These are phyloP conservation scores for Pteropus alecto DNA, from an alignment of 2,113 vertebrate genomes.

Conservation along the genomic window DNA sequence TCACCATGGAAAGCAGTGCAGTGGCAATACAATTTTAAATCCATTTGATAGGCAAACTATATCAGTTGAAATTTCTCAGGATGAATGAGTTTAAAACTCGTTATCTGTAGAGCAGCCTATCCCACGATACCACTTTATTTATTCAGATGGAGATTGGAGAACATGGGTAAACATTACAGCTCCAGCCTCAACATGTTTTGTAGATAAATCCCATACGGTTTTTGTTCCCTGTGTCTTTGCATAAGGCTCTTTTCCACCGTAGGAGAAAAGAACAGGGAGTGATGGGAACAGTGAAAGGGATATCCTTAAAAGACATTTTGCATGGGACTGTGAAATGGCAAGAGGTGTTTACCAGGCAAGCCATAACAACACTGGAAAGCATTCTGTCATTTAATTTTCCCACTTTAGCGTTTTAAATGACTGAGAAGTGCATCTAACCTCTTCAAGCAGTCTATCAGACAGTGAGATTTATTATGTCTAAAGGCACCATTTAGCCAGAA, in stretches of 20 bases:
- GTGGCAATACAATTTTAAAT: constrained; percentile 82
- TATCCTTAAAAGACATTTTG: constrained; percentile 27
- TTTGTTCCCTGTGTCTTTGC: constrained; percentile 68
- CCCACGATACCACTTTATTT: constrained; percentile 77
- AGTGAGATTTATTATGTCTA: constrained; percentile 23
- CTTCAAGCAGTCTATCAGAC: constrained; percentile 16
- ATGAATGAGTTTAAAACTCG: constrained; percentile 80
- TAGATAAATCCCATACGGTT: constrained; percentile 70
- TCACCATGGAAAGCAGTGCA: constrained; percentile 76
- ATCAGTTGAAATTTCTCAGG: constrained; percentile 79
- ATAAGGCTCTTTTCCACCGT: constrained; percentile 44
- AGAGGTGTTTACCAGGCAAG: constrained; percentile 56
- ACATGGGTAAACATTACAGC: constrained; percentile 73
- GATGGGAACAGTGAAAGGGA: background rate
- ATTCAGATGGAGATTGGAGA: constrained; percentile 75
- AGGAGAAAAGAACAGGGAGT: constrained; percentile 44
- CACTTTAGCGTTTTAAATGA: constrained; percentile 43
- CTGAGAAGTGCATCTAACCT: constrained; percentile 25
- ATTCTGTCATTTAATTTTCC: constrained; percentile 54
- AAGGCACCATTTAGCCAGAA: background rate
- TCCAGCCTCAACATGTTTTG: constrained; percentile 64
- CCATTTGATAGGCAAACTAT: constrained; percentile 80
- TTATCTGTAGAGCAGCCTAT: constrained; percentile 76
- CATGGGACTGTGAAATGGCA: constrained; percentile 43
- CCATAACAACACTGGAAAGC: constrained; percentile 12